These are phyloP conservation scores for Cataglyphis livida DNA, from an alignment of 2,888 invertebrate species.

Conservation along the genomic window DNA sequence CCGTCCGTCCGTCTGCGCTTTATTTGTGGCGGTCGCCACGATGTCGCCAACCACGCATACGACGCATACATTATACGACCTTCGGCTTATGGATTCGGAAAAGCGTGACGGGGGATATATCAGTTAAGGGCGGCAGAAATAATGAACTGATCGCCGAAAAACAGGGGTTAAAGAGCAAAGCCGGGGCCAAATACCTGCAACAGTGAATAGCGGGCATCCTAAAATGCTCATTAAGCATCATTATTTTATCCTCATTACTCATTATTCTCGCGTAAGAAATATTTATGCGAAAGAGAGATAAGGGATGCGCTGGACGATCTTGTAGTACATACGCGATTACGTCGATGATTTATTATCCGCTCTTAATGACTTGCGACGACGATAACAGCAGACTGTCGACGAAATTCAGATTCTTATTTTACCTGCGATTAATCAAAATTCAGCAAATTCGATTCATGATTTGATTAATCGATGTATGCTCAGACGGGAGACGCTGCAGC, in stretches of 20 bases:
- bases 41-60: slow-evolving; percentile 75
- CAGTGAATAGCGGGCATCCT: not conserved
- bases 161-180: not conserved
- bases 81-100: slow-evolving; percentile 60
- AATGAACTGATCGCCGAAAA: slow-evolving; percentile 45
- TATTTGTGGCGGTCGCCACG: slow-evolving; percentile 79
- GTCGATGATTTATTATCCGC: slow-evolving; percentile 22
- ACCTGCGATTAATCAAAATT: slow-evolving; percentile 40
- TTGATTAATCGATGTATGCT: slow-evolving; percentile 12
- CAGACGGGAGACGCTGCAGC: not conserved
- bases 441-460: slow-evolving; percentile 15
- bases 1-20: slow-evolving; percentile 60
- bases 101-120: slow-evolving; percentile 51
- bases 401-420: not conserved
- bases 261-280: not conserved
- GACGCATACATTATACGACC: slow-evolving; percentile 71
- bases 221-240: not conserved
- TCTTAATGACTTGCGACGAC: not conserved
- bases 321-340: not conserved
- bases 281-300: slow-evolving; percentile 5
- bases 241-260: not conserved
- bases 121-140: slow-evolving; percentile 17
- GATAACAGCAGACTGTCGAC: not conserved
- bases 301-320: not conserved
- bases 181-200: not conserved